Conservation (phyloP, 2,888 invertebrate genomes). For the Chironomus riparius region DNA sequence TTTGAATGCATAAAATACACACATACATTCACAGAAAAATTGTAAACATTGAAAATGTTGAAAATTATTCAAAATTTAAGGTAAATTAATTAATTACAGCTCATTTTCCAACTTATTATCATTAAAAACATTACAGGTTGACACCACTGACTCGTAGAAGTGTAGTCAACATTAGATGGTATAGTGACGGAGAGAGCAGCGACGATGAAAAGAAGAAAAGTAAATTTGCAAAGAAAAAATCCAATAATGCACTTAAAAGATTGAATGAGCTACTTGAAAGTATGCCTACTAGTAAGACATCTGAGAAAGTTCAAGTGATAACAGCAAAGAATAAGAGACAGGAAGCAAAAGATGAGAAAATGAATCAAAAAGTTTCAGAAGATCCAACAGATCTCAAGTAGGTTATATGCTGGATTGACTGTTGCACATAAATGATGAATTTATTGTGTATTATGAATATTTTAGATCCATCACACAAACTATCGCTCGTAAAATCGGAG, state of each 20-base stretch:
- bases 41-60: slow-evolving; percentile 12
- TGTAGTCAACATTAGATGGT: slow-evolving; percentile 4
- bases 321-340: slow-evolving; percentile 30
- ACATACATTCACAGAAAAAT: neutral
- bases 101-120: neutral
- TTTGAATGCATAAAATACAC: no score
- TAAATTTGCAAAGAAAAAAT: slow-evolving; percentile 2
- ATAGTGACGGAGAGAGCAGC: slow-evolving; percentile 6
- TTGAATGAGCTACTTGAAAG: slow-evolving; percentile 38
- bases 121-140: neutral
- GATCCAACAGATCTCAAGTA: slow-evolving; percentile 34
- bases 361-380: slow-evolving; percentile 25
- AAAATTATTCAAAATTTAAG: slow-evolving; percentile 2
- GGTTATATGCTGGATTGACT: no score
- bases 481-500: slow-evolving; percentile 61
- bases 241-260: slow-evolving; percentile 33
- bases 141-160: neutral
- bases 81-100: neutral
- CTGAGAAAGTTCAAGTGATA: neutral
- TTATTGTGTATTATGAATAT: neutral
- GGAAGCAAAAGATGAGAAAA: neutral
- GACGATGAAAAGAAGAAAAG: slow-evolving; percentile 12
- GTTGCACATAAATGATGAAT: no score
- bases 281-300: slow-evolving; percentile 36
- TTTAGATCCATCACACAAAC: slow-evolving; percentile 51